Evolutionary conservation across 2,113 vertebrate genomes (phyloP).

Genomic region (Ammodytes marinus): DNA sequence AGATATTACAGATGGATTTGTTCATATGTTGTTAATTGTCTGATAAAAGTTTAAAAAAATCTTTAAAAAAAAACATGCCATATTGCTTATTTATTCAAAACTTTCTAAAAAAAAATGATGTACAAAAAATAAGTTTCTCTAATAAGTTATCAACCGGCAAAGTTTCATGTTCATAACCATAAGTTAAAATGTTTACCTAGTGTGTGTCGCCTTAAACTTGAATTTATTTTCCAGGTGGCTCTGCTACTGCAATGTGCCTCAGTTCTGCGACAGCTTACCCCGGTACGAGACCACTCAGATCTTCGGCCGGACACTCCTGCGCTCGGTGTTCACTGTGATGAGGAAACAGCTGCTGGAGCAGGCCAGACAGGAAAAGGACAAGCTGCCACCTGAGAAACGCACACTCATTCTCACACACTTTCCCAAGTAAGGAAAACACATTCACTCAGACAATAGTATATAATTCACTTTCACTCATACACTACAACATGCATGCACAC

Average conservation of each 20-base stretch:
- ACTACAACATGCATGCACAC: not conserved
- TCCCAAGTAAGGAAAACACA: constrained; percentile 91
- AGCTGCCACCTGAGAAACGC: constrained; percentile 95
- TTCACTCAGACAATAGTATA: not conserved
- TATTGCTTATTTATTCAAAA: no score
- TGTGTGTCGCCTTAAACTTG: no score
- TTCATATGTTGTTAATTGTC: no score
- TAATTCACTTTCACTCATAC: not conserved
- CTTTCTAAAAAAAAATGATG: no score
- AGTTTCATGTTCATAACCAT: no score
- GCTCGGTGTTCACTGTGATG: constrained; percentile 97
- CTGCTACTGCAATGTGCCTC: constrained; percentile 98
- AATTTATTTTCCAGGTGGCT: constrained; percentile 88
- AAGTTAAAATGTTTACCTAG: no score
- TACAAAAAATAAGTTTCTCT: no score
- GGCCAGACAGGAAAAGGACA: constrained; percentile 98
- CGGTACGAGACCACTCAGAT: constrained; percentile 97
- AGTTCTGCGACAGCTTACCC: constrained; percentile 98
- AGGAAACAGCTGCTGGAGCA: constrained; percentile 96
- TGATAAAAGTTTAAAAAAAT: no score
- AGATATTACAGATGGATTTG: no score
- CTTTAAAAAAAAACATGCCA: no score
- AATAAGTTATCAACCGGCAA: no score
- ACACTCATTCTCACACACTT: constrained; percentile 99
- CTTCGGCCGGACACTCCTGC: constrained; percentile 94